These are phyloP conservation scores for Caenorhabditis tropicalis DNA, from an alignment of 1,140 invertebrate species.

Conservation along the genomic window DNA sequence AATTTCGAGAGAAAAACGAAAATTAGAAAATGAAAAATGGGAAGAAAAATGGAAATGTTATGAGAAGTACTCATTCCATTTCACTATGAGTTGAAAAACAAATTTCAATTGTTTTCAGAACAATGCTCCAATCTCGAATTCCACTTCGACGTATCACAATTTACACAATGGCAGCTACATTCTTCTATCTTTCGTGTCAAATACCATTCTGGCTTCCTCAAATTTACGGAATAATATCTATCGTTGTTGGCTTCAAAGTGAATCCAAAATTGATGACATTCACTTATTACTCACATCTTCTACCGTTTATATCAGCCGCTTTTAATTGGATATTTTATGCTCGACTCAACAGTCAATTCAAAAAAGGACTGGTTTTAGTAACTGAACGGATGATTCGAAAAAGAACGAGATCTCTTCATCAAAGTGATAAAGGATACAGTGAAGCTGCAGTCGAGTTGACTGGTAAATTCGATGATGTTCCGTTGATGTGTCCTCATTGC, in stretches of 20 bases:
- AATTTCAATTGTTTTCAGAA: slow-evolving; percentile 49
- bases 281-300: slow-evolving; percentile 49
- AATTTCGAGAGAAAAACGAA: not conserved
- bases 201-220: slow-evolving; percentile 53
- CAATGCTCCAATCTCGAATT: slow-evolving; percentile 53
- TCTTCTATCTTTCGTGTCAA: slow-evolving; percentile 50
- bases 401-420: slow-evolving; percentile 38
- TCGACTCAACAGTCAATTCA: slow-evolving; percentile 54
- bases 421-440: slow-evolving; percentile 8
- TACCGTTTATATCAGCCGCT: slow-evolving; percentile 52
- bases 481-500: slow-evolving; percentile 23
- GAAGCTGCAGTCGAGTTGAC: slow-evolving; percentile 2
- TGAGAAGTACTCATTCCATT: no score
- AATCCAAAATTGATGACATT: slow-evolving; percentile 31
- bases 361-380: slow-evolving; percentile 55
- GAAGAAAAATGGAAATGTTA: no score
- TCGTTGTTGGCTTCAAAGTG: not conserved
- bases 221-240: not conserved
- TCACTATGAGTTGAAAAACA: no score
- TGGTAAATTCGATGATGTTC: not conserved
- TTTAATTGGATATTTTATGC: slow-evolving; percentile 56
- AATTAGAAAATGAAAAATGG: not conserved
- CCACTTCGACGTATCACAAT: slow-evolving; percentile 49
- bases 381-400: slow-evolving; percentile 54
- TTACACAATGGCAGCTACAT: slow-evolving; percentile 49